phyloP scores from a whole-genome alignment of 1,140 invertebrate species.

The Lethrus apterus region DNA sequence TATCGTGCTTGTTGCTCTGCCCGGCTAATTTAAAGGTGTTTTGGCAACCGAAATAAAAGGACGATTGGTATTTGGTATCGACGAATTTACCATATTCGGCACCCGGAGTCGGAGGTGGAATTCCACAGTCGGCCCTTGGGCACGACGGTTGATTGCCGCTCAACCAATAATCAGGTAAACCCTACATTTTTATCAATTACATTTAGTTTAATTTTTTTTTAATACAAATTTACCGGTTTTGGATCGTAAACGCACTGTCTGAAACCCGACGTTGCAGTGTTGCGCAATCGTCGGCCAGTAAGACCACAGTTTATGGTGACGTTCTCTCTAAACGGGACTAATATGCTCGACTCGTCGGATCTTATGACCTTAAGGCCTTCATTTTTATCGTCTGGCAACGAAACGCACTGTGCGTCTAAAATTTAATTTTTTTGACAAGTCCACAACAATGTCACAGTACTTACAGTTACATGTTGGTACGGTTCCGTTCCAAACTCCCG shows the following conservation, averaged over 20 bases:
- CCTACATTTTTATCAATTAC: conserved; percentile 43
- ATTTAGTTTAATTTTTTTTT: background rate
- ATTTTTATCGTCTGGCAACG: conserved; percentile 78
- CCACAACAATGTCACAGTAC: background rate
- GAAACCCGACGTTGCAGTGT: conserved; percentile 73
- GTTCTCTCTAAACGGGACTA: conserved; percentile 84
- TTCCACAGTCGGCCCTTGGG: conserved; percentile 79
- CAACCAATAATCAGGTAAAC: conserved; percentile 86
- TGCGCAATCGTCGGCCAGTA: conserved; percentile 66
- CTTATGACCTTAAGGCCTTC: conserved; percentile 73
- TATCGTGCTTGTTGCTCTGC: conserved; percentile 84
- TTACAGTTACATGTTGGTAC: conserved; percentile 87
- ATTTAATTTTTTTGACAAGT: conserved; percentile 18
- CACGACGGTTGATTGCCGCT: conserved; percentile 79
- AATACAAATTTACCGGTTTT: conserved; percentile 64
- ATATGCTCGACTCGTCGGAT: conserved; percentile 67
- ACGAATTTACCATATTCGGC: conserved; percentile 82
- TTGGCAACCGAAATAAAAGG: conserved; percentile 94
- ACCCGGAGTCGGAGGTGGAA: conserved; percentile 80
- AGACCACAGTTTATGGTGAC: conserved; percentile 76
- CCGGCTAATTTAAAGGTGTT: conserved; percentile 92
- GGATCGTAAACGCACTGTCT: conserved; percentile 95
- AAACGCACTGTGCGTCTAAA: conserved; percentile 81
- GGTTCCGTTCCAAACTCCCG: conserved; percentile 89
- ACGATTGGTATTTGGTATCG: conserved; percentile 85